Evolutionary conservation across 2,888 invertebrate species (phyloP).

Genomic region (Schizaphis graminum): DNA sequence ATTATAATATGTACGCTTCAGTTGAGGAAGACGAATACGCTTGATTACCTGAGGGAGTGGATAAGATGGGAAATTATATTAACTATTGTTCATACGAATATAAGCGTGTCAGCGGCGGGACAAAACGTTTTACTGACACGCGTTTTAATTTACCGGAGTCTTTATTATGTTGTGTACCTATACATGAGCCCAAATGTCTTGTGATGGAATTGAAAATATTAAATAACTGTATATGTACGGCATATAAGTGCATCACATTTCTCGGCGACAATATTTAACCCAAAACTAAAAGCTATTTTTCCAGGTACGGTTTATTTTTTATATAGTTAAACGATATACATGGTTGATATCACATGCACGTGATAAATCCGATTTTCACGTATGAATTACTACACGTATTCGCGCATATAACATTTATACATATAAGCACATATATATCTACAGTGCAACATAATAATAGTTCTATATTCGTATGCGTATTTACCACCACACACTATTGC

Average conservation of each 20-base stretch:
- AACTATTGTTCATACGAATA: not conserved
- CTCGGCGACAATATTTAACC: not conserved
- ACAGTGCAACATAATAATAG: not conserved
- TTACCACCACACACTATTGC: not conserved
- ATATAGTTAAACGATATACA: constrained; percentile 29
- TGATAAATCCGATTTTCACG: constrained; percentile 26
- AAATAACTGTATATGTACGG: not conserved
- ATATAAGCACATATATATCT: not conserved
- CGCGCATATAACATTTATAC: not conserved
- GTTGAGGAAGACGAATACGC: constrained; percentile 16
- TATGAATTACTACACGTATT: constrained; percentile 24
- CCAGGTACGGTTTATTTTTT: not conserved
- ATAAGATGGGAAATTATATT: constrained; percentile 46
- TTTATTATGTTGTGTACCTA: not conserved
- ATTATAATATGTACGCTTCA: constrained; percentile 6
- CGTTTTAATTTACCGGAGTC: constrained; percentile 32
- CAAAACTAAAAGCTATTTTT: constrained; percentile 19
- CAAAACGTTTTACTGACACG: constrained; percentile 57
- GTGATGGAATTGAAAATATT: not conserved
- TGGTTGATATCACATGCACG: constrained; percentile 28
- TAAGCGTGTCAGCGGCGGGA: constrained; percentile 27
- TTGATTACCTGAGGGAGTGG: constrained; percentile 33
- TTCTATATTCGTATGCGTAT: not conserved
- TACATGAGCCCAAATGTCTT: not conserved
- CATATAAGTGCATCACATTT: not conserved